phyloP scores from a whole-genome alignment of 1,140 invertebrate species.

The Sarcophaga bullata region DNA sequence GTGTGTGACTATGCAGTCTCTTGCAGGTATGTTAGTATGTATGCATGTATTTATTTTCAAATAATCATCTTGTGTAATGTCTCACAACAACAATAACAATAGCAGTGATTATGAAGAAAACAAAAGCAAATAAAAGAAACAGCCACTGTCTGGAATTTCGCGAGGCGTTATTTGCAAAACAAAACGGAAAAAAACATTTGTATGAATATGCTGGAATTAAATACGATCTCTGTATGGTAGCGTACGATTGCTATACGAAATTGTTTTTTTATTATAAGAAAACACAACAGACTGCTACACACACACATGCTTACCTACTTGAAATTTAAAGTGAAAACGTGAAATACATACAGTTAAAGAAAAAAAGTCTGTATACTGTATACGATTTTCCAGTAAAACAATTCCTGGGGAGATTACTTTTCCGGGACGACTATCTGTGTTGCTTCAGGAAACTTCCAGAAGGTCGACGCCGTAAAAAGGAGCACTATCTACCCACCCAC shows the following conservation, averaged over 20 bases:
- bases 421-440: no score
- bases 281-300: not conserved
- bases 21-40: not conserved
- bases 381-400: no score
- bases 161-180: not conserved
- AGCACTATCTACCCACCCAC: no score
- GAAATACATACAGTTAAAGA: no score
- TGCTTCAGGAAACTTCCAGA: no score
- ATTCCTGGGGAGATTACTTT: no score
- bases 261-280: not conserved
- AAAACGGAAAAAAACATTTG: not conserved
- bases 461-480: no score
- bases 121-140: not conserved
- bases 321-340: conserved; percentile 6
- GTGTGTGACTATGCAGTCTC: not conserved
- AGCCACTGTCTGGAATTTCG: conserved; percentile 1
- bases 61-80: conserved; percentile 18
- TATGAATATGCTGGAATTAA: not conserved
- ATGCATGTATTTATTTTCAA: not conserved
- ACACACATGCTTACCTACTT: not conserved
- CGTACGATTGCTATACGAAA: not conserved
- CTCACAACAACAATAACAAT: not conserved
- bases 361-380: no score
- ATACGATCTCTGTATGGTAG: not conserved
- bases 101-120: not conserved